Evolutionary conservation across 1,140 invertebrate species (phyloP).

Genomic region (Penaeus vannamei): DNA sequence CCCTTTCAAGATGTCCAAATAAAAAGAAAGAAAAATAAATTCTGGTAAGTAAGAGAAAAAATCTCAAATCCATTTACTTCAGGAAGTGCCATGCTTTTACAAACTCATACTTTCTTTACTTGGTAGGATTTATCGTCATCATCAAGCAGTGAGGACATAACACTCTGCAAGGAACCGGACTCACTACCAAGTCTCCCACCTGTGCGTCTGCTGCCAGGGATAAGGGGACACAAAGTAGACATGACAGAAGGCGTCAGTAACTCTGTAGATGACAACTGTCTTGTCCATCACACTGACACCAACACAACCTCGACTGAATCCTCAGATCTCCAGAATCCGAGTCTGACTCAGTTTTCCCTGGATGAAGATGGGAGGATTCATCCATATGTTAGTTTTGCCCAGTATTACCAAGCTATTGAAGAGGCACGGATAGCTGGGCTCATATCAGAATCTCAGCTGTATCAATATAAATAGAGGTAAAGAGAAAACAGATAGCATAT

Average conservation of each 20-base stretch:
- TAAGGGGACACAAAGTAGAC: constrained; percentile 33
- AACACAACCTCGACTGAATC: constrained; percentile 68
- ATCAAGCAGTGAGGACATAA: constrained; percentile 42
- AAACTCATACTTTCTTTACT: not conserved
- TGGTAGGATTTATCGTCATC: constrained; percentile 40
- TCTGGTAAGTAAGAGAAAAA: too few species aligned
- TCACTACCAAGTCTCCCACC: constrained; percentile 21
- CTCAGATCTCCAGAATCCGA: constrained; percentile 65
- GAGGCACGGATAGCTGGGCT: constrained; percentile 71
- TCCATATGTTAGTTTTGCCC: constrained; percentile 88
- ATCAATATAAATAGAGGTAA: constrained; percentile 56
- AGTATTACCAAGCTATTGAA: constrained; percentile 84
- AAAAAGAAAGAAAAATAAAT: too few species aligned
- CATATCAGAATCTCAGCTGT: constrained; percentile 63
- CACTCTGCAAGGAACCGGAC: constrained; percentile 45
- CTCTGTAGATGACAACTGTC: constrained; percentile 32
- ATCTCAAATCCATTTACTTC: not conserved
- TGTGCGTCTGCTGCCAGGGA: not conserved
- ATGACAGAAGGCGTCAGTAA: constrained; percentile 1
- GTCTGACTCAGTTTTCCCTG: constrained; percentile 71
- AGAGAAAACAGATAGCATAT: not conserved
- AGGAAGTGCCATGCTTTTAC: not conserved
- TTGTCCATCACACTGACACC: constrained; percentile 62
- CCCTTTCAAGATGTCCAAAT: too few species aligned
- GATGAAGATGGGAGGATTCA: constrained; percentile 79